Evolutionary conservation across 2,888 invertebrate genomes (phyloP).

Genomic region (Aspidiotus rigidus): DNA sequence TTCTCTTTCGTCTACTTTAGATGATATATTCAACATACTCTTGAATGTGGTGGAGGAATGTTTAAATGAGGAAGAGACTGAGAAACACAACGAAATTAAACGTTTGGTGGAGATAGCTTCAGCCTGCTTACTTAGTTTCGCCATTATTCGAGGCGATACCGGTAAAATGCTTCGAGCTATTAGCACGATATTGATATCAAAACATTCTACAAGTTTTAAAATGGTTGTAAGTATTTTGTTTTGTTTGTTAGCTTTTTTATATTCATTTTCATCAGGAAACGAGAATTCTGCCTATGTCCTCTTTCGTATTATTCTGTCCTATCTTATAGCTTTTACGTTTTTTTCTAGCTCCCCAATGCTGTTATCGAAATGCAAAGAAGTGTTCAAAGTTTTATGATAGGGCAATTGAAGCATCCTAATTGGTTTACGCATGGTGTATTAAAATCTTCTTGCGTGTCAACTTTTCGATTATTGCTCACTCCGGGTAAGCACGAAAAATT

Average conservation of each 20-base stretch:
- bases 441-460: constrained; percentile 40
- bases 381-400: constrained; percentile 72
- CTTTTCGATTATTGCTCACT: constrained; percentile 34
- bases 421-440: constrained; percentile 86
- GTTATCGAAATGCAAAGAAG: constrained; percentile 77
- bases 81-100: neutral
- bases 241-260: neutral
- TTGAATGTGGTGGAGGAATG: constrained; percentile 54
- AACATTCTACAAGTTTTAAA: constrained; percentile 64
- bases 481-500: constrained; percentile 34
- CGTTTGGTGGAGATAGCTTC: constrained; percentile 55
- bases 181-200: constrained; percentile 78
- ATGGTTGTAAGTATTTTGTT: constrained; percentile 53
- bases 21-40: constrained; percentile 73
- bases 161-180: constrained; percentile 80
- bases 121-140: constrained; percentile 81
- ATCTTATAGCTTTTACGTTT: neutral
- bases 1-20: constrained; percentile 45
- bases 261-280: no score
- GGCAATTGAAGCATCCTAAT: constrained; percentile 72
- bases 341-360: constrained; percentile 66
- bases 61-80: constrained; percentile 14
- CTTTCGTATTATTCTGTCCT: neutral
- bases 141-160: constrained; percentile 86
- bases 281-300: neutral